Base-by-base conservation (phyloP, 2,888 invertebrate genomes). In the Pseudoips prasinana region DNA sequence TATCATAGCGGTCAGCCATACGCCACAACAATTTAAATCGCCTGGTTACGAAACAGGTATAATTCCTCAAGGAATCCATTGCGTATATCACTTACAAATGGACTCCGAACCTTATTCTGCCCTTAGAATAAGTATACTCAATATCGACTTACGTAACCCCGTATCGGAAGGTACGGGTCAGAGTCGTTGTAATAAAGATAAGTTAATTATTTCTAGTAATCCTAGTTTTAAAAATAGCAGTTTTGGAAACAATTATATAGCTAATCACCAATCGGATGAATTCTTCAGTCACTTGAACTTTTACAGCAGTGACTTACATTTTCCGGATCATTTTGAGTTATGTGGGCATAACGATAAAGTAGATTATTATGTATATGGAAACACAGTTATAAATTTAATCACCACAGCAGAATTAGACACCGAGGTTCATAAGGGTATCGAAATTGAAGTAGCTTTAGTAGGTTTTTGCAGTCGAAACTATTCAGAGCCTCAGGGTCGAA, bases 401-500 rank as follows among this genome's bases (percentile, higher is more conserved):
- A 86, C 85, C 10, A 63, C 80, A 1, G 28, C 78, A 0, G 73
- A 77, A 10, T 41, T 59, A 1, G 64, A 63, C 39, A 33, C 52
- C 1, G 23, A 33, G 2, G 37, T 8, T 22, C 89, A 91, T 24
- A 90, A 82, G 66, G 93, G 94, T 18, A 93, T 96, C 60, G 91
- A 92, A 78, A 66, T 96, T 20, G 90, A 92, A 52, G 91, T 92
- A 41, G 69, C 76, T 7, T 73, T 81, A 11, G 74, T 90, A 10
- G 90, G 91, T 85, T 80, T 70, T 44, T 83, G 80, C 45, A 71
- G 73, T 0, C 73, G 92, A 44, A 96, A 95, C 56, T 96, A 92
- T 58, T 92, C 93, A 0, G 90, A 89, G 0, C 63, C 87, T 1
- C 92, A 93, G 63, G 97, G 96, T 1, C 90, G 94, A 57, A 89